A percentile compares a stretch with the other conserved stretches of the same genome.
Conservation (phyloP, 2,888 invertebrate genomes). For the Drosophila birchii region DNA sequence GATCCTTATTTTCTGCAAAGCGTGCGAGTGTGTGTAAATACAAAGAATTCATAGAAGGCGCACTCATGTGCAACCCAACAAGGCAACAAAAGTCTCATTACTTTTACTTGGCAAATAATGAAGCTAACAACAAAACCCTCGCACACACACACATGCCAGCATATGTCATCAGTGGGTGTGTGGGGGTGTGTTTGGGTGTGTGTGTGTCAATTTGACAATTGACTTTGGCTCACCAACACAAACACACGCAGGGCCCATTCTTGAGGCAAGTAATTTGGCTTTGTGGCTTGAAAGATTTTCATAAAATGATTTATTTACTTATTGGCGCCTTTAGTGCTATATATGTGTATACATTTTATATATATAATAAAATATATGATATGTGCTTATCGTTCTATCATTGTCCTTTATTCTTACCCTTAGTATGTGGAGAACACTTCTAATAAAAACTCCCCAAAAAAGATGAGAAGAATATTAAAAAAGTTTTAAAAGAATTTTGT, state of each 20-base stretch:
- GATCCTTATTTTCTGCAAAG: conserved; percentile 24
- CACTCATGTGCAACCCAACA: conserved; percentile 79
- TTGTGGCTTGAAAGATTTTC: conserved; percentile 4
- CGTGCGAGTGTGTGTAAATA: conserved; percentile 23
- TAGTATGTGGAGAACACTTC: not conserved
- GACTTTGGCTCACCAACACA: conserved; percentile 53
- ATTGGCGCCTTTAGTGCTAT: not conserved
- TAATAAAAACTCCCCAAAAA: too few relatives aligned
- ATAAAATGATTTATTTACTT: conserved; percentile 9
- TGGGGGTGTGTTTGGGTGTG: conserved; percentile 5
- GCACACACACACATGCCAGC: conserved; percentile 14
- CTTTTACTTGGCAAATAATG: conserved; percentile 81
- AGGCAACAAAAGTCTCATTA: conserved; percentile 80
- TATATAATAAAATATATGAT: not conserved
- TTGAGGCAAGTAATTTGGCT: conserved; percentile 24
- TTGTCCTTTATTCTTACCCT: too few relatives aligned
- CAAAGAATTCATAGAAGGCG: conserved; percentile 52
- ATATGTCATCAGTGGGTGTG: conserved; percentile 12
- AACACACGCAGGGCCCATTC: conserved; percentile 11
- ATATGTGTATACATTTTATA: too few relatives aligned
- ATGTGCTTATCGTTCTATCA: not conserved
- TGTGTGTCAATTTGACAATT: conserved; percentile 62
- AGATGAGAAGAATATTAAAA: not conserved
- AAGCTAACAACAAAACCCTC: conserved; percentile 59
- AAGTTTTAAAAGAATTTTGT: not conserved